phyloP scores from a whole-genome alignment of 1,140 invertebrate species.

The Araneus ventricosus region DNA sequence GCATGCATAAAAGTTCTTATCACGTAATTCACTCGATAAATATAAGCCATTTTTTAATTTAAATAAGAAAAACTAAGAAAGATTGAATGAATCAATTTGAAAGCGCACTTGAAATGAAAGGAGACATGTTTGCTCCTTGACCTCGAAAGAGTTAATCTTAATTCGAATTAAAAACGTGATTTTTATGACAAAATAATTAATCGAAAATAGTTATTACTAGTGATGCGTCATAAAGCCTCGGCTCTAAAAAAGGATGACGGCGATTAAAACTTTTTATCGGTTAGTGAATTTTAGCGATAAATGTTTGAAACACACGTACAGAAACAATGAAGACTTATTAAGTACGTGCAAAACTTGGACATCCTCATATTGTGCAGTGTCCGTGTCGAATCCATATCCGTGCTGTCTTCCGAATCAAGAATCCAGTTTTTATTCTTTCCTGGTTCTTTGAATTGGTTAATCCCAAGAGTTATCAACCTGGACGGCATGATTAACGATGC shows the following conservation, averaged over 20 bases:
- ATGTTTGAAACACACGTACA: slow-evolving; percentile 15
- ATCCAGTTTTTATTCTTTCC: slow-evolving; percentile 17
- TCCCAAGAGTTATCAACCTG: slow-evolving; percentile 40
- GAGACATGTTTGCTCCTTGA: background rate
- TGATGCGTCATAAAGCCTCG: background rate
- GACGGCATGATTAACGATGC: slow-evolving; percentile 48
- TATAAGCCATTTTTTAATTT: too few species aligned
- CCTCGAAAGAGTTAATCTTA: background rate
- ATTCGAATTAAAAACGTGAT: too few species aligned
- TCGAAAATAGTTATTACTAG: background rate
- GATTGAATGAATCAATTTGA: background rate
- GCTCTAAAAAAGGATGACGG: background rate
- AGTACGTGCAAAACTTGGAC: slow-evolving; percentile 54
- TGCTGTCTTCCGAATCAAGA: slow-evolving; percentile 33
- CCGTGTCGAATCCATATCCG: slow-evolving; percentile 40
- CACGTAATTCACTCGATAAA: too few species aligned
- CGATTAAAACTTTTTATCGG: slow-evolving; percentile 48
- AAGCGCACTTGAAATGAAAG: background rate
- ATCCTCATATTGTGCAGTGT: slow-evolving; percentile 58
- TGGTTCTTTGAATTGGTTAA: slow-evolving; percentile 53
- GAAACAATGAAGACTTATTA: slow-evolving; percentile 40
- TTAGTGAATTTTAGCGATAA: slow-evolving; percentile 53
- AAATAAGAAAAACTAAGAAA: background rate
- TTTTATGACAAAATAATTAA: too few species aligned
- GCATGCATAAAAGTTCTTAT: too few species aligned